Base-by-base conservation (phyloP, 2,113 vertebrate genomes). In the Mugil cephalus region DNA sequence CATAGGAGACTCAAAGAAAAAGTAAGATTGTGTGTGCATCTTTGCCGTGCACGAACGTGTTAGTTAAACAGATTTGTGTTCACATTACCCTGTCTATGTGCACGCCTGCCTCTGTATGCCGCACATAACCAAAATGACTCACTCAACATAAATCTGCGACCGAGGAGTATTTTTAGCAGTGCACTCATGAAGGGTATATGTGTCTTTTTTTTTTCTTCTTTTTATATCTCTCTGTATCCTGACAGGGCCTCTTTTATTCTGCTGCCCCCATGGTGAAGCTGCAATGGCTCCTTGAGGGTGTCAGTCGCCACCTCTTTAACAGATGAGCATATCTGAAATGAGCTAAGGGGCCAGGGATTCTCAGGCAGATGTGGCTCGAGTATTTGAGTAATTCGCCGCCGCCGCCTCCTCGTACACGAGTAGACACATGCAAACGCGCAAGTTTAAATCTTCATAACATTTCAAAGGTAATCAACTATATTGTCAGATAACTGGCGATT, bases 311-410 rank as follows among this genome's bases (percentile, higher is more conserved):
- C 70, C 72, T 76, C 84, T 90, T 86, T 88, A 88, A 91, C 88
- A 88, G 87, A 92, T 90, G 90, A 91, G 84, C 67, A 35, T 83
- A 87, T 87, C 77, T 85, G 55, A 78, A 85, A 86, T 91, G 85
- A 89, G 84, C 86, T 82, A 73, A 80, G 77, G 79, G 78, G 67
- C 83, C 53, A 15, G 84, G 75, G 82, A 68, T 65, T 69, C 84
- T 74, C 79, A 54, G 70, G 87, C 84, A 89, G 86, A 91, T 90
- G 85, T 88, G 83, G 62, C 77, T 84, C 21, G 36, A 83, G 88
- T 65, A 58, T 88, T 85, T 87, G 60, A 58, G 39, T 82, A 87
- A 88, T 88, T 80, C 48, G 1, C 62, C 53, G 36, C 62, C 53
- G 36, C 56, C 18, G 14, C 18, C 8, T 3, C 40, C 10, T 54